phyloP scores from a whole-genome alignment of 2,888 invertebrate genomes.

The Marronus borbonicus region DNA sequence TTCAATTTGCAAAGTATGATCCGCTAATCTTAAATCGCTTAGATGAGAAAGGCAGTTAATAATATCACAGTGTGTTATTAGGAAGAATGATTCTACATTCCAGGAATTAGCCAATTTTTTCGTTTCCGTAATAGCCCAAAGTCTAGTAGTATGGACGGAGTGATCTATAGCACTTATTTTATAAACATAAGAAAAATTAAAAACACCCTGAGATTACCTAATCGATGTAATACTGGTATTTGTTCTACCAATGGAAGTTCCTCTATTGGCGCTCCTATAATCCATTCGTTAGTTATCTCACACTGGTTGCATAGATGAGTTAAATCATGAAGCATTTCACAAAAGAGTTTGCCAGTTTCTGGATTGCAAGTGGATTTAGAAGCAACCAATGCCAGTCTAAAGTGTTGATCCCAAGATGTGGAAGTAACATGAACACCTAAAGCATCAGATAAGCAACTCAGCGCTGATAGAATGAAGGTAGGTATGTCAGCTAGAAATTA shows the following conservation, averaged over 20 bases:
- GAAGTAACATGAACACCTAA: conserved; percentile 84
- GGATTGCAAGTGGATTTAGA: conserved; percentile 66
- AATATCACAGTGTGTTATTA: conserved; percentile 78
- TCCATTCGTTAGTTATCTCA: conserved; percentile 81
- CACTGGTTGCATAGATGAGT: conserved; percentile 83
- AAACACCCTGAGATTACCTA: conserved; percentile 70
- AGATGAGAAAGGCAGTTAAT: conserved; percentile 76
- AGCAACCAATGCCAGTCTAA: conserved; percentile 72
- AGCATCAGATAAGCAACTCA: conserved; percentile 84
- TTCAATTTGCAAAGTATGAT: conserved; percentile 75
- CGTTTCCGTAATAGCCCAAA: conserved; percentile 84
- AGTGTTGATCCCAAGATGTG: conserved; percentile 86
- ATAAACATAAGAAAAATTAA: background rate
- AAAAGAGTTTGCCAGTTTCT: conserved; percentile 71
- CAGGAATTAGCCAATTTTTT: conserved; percentile 82
- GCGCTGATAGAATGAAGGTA: conserved; percentile 78
- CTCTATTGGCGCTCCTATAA: conserved; percentile 81
- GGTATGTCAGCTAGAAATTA: conserved; percentile 74
- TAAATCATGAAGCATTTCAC: conserved; percentile 79
- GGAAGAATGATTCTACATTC: conserved; percentile 84
- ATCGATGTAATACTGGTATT: conserved; percentile 83
- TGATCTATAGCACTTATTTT: conserved; percentile 75
- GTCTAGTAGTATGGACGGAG: conserved; percentile 83
- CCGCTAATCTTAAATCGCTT: conserved; percentile 74
- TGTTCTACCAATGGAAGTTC: conserved; percentile 87